phyloP scores from a whole-genome alignment of 2,113 vertebrate genomes.

The Mus musculus region GRCm39 chr13:71398501-71399000 shows the following conservation, averaged over 20 bases:
- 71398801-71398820: constrained; percentile 84
- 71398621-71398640: constrained; percentile 84
- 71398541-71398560: not conserved
- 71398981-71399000: constrained; percentile 48
- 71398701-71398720: constrained; percentile 79
- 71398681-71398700: constrained; percentile 78
- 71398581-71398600: constrained; percentile 74
- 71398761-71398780: constrained; percentile 80
- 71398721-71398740: constrained; percentile 81
- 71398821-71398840: constrained; percentile 87
- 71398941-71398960: constrained; percentile 60
- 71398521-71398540: not conserved
- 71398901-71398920: constrained; percentile 71
- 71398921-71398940: constrained; percentile 71
- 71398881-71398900: constrained; percentile 76
- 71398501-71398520: not conserved
- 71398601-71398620: constrained; percentile 81
- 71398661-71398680: constrained; percentile 82
- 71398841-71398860: constrained; percentile 77
- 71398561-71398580: constrained; percentile 61
- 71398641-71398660: constrained; percentile 79
- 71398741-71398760: constrained; percentile 80
- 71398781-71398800: constrained; percentile 87
- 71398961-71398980: constrained; percentile 53
- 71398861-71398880: constrained; percentile 83